These are phyloP conservation scores for Drosophila sproati DNA, from an alignment of 1,140 invertebrate genomes.

Conservation along the genomic window DNA sequence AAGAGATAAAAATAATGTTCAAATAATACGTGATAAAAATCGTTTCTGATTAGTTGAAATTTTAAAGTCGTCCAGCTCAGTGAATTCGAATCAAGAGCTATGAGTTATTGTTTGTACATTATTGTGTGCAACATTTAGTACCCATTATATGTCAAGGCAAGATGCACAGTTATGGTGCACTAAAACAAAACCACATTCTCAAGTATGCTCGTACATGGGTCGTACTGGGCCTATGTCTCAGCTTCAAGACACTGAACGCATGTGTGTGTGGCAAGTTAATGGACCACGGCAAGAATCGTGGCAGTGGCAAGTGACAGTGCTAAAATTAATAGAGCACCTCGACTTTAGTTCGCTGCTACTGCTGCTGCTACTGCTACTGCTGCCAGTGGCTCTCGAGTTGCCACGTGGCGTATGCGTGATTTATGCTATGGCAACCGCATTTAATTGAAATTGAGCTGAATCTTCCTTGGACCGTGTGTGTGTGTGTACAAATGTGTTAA, in stretches of 20 bases:
- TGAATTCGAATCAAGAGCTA: no score
- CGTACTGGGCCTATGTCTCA: not conserved
- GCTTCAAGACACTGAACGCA: not conserved
- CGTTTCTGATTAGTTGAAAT: no score
- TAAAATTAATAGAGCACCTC: slow-evolving; percentile 71
- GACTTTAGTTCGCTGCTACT: slow-evolving; percentile 28
- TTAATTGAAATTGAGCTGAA: slow-evolving; percentile 63
- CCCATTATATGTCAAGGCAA: not conserved
- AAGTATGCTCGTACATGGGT: not conserved
- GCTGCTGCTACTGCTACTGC: not conserved
- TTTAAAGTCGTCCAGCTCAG: no score
- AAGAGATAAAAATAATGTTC: no score
- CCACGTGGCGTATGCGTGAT: slow-evolving; percentile 70
- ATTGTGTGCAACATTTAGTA: no score
- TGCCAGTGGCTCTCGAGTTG: slow-evolving; percentile 4
- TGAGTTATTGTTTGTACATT: no score
- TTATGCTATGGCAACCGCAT: slow-evolving; percentile 62
- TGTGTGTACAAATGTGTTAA: slow-evolving; percentile 7
- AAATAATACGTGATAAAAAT: no score
- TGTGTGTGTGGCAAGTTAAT: slow-evolving; percentile 17
- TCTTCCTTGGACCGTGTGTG: not conserved
- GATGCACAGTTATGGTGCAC: not conserved
- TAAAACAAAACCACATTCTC: not conserved
- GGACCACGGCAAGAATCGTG: slow-evolving; percentile 54
- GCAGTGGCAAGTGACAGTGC: slow-evolving; percentile 73